Base-by-base conservation (phyloP, 1,140 invertebrate genomes). In the Philotrypesis tridentata region DNA sequence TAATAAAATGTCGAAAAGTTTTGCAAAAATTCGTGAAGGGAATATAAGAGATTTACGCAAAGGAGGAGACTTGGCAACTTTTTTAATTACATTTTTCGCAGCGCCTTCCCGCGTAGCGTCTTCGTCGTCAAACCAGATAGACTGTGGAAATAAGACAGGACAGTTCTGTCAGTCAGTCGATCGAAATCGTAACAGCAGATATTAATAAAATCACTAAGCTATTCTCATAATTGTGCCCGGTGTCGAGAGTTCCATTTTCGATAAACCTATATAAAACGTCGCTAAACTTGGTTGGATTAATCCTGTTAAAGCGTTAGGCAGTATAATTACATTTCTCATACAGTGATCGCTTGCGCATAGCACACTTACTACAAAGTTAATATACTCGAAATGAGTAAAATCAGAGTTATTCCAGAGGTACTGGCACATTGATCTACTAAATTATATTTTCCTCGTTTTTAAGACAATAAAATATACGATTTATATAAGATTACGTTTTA, bases 51-150 rank as follows among this genome's bases (percentile, higher is more conserved):
- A 77, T 65, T 40, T 78, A 82, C 63, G 67, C 77, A 79, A 83
- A 73, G 40, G 76, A 77, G 77, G 82, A 79, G 48, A 79, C 21
- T 79, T 83, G 70, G 12, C 71, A 74, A 75, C 82, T 86, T 91
- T 89, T n/a, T 65, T 87, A 87, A 87, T 92, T 90, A 92, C 91
- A 91, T 92, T 89, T 87, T 89, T 92, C 84, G 91, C 90, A 87
- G 88, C 87, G 86, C 86, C 87, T 84, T 91, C 91, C 89, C 90
- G 91, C 88, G 90, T 84, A 89, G 91, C 86, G 48, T 91, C 91
- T 85, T 92, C 91, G 78, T 95, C 94, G 86, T 95, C 94, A 92
- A 94, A 87, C 94, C 94, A 95, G 92, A 95, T 92, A 89, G 94
- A 95, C 95, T 95, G 93, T 87, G 89, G 87, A 91, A 92, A 92